Conservation (phyloP, 1,140 invertebrate genomes). For the Agrypnia vestita region DNA sequence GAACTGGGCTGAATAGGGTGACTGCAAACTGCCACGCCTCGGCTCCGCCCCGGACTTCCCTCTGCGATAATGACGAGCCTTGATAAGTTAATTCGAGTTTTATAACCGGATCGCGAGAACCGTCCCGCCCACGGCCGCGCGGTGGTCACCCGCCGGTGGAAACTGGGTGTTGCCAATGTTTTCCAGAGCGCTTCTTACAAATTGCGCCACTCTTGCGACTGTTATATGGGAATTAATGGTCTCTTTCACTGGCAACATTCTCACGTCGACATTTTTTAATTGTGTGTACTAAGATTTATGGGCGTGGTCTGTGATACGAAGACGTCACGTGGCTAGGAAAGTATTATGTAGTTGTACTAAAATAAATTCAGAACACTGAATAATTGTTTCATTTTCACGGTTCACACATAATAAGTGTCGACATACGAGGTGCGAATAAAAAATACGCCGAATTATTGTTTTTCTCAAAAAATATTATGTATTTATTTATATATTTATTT, state of each 20-base stretch:
- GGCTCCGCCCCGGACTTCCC: conserved; percentile 44
- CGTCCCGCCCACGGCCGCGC: conserved; percentile 44
- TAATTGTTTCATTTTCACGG: background rate
- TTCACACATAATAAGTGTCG: background rate
- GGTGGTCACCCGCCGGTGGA: conserved; percentile 51
- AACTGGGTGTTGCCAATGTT: conserved; percentile 18
- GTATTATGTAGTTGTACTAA: background rate
- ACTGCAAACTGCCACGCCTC: conserved; percentile 40
- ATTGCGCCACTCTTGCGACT: conserved; percentile 18
- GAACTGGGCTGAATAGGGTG: conserved; percentile 45
- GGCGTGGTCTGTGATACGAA: background rate
- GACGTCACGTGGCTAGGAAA: conserved; percentile 13
- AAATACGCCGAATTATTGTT: no score
- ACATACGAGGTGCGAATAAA: no score
- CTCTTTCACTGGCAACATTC: conserved; percentile 26
- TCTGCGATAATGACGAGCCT: conserved; percentile 49
- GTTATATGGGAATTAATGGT: conserved; percentile 22
- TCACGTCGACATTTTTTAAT: conserved; percentile 14
- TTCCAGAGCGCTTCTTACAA: background rate
- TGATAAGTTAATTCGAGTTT: conserved; percentile 58
- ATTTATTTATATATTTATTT: no score
- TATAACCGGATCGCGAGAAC: conserved; percentile 54
- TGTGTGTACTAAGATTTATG: conserved; percentile 5
- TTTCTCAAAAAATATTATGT: no score
- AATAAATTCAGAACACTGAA: conserved; percentile 1